Conservation (phyloP, 2,113 vertebrate species). For the Dasypus novemcinctus region DNA sequence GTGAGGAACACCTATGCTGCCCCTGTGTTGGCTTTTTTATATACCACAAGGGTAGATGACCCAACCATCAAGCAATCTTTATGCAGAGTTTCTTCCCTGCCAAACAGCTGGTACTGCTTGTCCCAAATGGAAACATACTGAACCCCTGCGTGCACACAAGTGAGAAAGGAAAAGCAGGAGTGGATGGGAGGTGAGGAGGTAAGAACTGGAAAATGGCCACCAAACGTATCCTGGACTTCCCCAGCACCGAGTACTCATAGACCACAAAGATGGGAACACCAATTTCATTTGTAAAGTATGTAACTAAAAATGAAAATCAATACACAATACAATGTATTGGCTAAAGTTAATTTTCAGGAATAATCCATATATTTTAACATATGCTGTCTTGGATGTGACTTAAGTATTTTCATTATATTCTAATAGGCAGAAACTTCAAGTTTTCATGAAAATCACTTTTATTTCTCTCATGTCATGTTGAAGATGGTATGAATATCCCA, state of each 20-base stretch:
- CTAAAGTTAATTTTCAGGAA: slow-evolving; percentile 2
- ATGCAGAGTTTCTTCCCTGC: too few species aligned
- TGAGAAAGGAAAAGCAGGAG: too few species aligned
- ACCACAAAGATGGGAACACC: background rate
- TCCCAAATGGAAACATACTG: too few species aligned
- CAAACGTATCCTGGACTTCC: too few species aligned
- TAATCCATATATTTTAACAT: background rate
- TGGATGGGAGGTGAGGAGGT: too few species aligned
- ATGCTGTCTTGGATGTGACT: background rate
- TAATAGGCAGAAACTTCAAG: background rate
- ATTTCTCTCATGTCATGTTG: background rate
- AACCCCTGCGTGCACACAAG: too few species aligned
- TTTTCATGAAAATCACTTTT: background rate
- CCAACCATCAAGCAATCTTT: too few species aligned
- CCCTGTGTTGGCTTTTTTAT: too few species aligned
- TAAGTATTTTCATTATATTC: background rate
- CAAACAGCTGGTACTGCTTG: too few species aligned
- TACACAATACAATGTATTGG: background rate
- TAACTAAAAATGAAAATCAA: background rate
- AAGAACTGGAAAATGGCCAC: too few species aligned
- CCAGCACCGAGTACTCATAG: background rate
- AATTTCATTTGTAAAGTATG: background rate
- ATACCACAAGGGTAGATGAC: too few species aligned
- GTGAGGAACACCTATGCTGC: too few species aligned
- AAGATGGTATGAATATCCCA: background rate